Conservation (phyloP, 2,113 vertebrate genomes). For the Neogale vison region DNA sequence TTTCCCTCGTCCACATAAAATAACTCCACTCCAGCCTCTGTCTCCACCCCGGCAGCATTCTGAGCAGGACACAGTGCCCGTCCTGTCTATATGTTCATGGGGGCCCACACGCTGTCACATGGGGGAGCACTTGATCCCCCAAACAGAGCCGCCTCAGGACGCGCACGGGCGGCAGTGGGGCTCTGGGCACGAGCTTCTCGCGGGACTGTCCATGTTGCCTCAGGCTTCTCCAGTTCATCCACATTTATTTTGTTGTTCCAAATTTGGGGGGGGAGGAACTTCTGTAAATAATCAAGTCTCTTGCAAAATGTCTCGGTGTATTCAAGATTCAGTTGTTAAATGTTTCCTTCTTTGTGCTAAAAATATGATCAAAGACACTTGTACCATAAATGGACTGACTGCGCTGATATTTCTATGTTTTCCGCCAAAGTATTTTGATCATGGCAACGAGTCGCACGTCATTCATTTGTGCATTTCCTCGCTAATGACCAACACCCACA, state of each 20-base stretch:
- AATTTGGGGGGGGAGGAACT: not conserved
- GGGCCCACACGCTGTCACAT: not conserved
- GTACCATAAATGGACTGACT: not conserved
- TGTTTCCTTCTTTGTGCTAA: not conserved
- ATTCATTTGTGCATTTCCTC: not conserved
- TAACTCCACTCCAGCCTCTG: not conserved
- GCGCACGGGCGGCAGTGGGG: not conserved
- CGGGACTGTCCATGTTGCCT: constrained; percentile 44
- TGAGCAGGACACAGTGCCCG: not conserved
- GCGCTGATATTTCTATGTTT: not conserved
- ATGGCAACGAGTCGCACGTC: not conserved
- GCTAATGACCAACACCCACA: not conserved
- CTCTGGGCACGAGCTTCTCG: not conserved
- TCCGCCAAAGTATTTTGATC: not conserved
- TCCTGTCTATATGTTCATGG: not conserved
- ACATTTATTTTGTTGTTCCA: constrained; percentile 49
- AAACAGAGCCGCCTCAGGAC: constrained; percentile 38
- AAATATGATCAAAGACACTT: not conserved
- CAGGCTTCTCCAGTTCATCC: constrained; percentile 30
- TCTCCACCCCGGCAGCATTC: not conserved
- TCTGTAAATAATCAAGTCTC: constrained; percentile 52
- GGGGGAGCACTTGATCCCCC: constrained; percentile 46
- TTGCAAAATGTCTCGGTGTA: constrained; percentile 50
- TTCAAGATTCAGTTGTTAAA: constrained; percentile 29
- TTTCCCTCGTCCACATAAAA: not conserved